phyloP scores from a whole-genome alignment of 2,888 invertebrate genomes.

The Barypeithes pellucidus region DNA sequence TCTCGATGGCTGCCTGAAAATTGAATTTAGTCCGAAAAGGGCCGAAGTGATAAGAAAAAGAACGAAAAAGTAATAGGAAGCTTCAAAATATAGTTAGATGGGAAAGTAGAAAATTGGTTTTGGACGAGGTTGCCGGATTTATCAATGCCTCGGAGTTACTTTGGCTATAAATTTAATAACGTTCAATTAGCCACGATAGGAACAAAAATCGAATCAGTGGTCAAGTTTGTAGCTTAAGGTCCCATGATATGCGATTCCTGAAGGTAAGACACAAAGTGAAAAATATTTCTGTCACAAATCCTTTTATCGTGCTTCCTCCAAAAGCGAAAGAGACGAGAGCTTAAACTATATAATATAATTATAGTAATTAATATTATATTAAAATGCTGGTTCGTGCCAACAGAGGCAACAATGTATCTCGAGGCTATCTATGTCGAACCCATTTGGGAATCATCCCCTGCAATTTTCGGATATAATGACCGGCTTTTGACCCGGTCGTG shows the following conservation, averaged over 20 bases:
- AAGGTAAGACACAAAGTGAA: no score
- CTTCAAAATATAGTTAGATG: constrained; percentile 28
- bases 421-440: constrained; percentile 14
- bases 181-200: no score
- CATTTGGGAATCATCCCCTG: constrained; percentile 55
- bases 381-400: background rate
- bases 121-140: constrained; percentile 10
- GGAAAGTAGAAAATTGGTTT: constrained; percentile 7
- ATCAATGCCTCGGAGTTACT: no score
- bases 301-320: no score
- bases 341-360: background rate
- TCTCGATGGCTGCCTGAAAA: constrained; percentile 37
- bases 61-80: constrained; percentile 28
- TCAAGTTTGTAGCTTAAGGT: no score
- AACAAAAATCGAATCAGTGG: no score
- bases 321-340: no score
- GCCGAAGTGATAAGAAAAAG: constrained; percentile 15
- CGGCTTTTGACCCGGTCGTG: constrained; percentile 55
- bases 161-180: no score
- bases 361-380: background rate
- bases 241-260: no score
- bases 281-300: no score
- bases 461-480: constrained; percentile 60
- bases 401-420: constrained; percentile 10
- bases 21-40: constrained; percentile 25